Conservation (phyloP, 2,113 vertebrate species). For the Hydropotes inermis region DNA sequence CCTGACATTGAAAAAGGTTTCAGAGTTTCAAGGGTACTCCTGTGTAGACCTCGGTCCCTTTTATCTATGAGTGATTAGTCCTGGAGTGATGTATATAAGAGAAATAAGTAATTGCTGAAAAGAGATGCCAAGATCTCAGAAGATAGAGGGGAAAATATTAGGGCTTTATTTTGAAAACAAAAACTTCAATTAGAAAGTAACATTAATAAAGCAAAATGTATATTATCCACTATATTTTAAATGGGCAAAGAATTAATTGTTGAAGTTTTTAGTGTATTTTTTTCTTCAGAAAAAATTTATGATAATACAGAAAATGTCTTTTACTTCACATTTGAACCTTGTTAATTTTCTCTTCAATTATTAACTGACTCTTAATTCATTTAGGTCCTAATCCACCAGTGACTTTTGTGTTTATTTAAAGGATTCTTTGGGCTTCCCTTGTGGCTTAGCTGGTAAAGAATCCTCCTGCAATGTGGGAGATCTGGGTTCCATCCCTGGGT, state of each 20-base stretch:
- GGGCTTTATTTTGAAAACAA: conserved; percentile 10
- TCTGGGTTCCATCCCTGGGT: neutral
- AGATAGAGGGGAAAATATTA: neutral
- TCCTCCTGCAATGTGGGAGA: neutral
- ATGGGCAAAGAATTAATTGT: neutral
- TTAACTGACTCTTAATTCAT: neutral
- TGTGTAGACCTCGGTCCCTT: neutral
- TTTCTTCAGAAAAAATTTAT: neutral
- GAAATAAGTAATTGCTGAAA: neutral
- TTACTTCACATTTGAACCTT: neutral
- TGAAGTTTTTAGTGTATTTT: neutral
- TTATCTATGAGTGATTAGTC: neutral
- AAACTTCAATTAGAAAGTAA: conserved; percentile 25
- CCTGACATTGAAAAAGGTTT: neutral
- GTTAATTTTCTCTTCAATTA: neutral
- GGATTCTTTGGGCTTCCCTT: neutral
- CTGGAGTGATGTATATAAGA: neutral
- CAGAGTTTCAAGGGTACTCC: neutral
- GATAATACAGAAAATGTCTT: neutral
- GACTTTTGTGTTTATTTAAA: neutral
- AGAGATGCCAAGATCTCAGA: neutral
- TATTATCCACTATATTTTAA: neutral
- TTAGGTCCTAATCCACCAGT: neutral
- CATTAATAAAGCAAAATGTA: neutral
- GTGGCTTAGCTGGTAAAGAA: neutral